A percentile compares a stretch with the other conserved stretches of the same genome.
Evolutionary conservation across 2,797 vertebrate species (phyloP).

Genomic region (Adelosebastes latens): DNA sequence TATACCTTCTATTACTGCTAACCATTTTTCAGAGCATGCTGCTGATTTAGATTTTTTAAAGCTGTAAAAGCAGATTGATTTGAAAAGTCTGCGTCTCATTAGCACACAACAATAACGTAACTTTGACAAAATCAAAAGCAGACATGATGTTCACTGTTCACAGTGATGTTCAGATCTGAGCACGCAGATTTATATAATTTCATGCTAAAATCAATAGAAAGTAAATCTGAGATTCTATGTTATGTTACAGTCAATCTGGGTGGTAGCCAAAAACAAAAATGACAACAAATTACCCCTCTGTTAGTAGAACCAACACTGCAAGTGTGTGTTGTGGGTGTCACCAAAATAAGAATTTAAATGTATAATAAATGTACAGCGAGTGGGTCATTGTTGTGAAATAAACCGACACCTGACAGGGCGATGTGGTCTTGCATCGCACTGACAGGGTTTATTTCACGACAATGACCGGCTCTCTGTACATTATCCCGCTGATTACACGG

Average conservation of each 20-base stretch:
- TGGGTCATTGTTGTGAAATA: too few relatives aligned
- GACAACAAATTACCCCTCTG: background rate
- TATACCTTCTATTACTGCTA: conserved; percentile 37
- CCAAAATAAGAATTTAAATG: too few relatives aligned
- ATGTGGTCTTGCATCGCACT: too few relatives aligned
- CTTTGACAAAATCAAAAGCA: conserved; percentile 56
- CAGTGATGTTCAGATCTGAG: conserved; percentile 1
- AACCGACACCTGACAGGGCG: too few relatives aligned
- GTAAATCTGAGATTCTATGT: background rate
- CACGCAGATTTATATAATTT: conserved; percentile 13
- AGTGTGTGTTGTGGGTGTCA: background rate
- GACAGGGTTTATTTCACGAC: too few relatives aligned
- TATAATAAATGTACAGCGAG: too few relatives aligned
- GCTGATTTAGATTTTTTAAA: conserved; percentile 34
- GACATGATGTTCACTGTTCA: conserved; percentile 19
- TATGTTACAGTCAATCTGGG: background rate
- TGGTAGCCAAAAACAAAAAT: background rate
- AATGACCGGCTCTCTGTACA: too few relatives aligned
- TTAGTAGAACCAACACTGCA: background rate
- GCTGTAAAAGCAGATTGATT: conserved; percentile 46
- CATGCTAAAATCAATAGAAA: conserved; percentile 22
- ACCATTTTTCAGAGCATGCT: conserved; percentile 37
- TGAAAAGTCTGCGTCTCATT: conserved; percentile 58
- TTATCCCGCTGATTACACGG: too few relatives aligned
- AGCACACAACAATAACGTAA: conserved; percentile 52